Evolutionary conservation across 2,888 invertebrate genomes (phyloP).

Genomic region (Zele albiditarsus): DNA sequence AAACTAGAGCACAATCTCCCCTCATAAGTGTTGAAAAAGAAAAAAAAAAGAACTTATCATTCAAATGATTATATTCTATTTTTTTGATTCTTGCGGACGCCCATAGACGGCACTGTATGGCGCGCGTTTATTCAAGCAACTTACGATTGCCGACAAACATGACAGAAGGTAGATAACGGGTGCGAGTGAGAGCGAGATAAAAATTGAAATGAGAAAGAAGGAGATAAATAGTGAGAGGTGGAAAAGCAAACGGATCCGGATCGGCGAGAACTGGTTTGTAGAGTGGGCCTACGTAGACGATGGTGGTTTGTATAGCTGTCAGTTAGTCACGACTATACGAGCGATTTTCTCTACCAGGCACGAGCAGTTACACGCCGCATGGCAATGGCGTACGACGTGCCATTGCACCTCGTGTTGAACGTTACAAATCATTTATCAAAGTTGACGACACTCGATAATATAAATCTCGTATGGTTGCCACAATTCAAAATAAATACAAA

Average conservation of each 20-base stretch:
- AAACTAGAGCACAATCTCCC: background rate
- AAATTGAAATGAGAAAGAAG: background rate
- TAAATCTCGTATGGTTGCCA: background rate
- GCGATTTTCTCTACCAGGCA: constrained; percentile 45
- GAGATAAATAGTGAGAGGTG: constrained; percentile 20
- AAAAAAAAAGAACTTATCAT: background rate
- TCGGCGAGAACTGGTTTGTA: constrained; percentile 52
- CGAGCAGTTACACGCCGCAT: constrained; percentile 60
- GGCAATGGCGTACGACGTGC: constrained; percentile 60
- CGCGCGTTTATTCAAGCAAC: constrained; percentile 32
- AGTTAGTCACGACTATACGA: constrained; percentile 36
- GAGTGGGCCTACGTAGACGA: constrained; percentile 40
- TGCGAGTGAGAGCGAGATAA: constrained; percentile 6
- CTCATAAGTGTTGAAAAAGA: background rate
- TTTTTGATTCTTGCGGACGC: background rate
- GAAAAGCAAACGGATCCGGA: constrained; percentile 37
- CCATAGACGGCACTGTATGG: constrained; percentile 28
- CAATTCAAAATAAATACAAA: constrained; percentile 3
- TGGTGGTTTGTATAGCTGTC: constrained; percentile 40
- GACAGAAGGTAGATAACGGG: background rate
- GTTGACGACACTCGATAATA: background rate
- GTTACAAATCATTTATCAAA: background rate
- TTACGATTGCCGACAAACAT: constrained; percentile 4
- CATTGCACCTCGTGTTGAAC: constrained; percentile 27
- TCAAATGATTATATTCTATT: background rate